Evolutionary conservation across 1,140 invertebrate species (phyloP).

Genomic region (Cotesia vestalis): DNA sequence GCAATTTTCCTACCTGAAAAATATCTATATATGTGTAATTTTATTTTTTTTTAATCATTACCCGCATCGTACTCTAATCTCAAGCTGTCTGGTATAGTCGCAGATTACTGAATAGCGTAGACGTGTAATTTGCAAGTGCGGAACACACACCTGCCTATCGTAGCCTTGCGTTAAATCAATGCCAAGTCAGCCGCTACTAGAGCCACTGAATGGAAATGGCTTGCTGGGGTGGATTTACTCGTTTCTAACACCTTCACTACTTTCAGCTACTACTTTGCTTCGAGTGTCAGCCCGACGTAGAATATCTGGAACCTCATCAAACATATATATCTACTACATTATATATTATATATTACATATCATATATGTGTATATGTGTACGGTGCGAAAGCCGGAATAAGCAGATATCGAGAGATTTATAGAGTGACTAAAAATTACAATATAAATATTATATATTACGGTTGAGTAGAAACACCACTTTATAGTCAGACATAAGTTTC

Average conservation of each 20-base stretch:
- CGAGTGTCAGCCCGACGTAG: not conserved
- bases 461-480: not conserved
- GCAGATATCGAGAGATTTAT: conserved; percentile 38
- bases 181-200: conserved; percentile 43
- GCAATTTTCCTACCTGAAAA: too few species aligned
- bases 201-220: conserved; percentile 46
- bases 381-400: conserved; percentile 27
- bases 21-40: too few species aligned
- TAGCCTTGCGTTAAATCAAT: conserved; percentile 42
- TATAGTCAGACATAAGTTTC: conserved; percentile 14
- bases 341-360: too few species aligned
- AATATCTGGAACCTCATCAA: too few species aligned
- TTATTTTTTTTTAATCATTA: not conserved
- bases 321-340: too few species aligned
- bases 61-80: conserved; percentile 1
- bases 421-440: not conserved
- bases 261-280: not conserved
- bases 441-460: not conserved
- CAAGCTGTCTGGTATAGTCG: conserved; percentile 39
- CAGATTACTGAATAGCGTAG: conserved; percentile 45
- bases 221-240: conserved; percentile 41
- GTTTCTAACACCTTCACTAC: conserved; percentile 37
- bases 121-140: conserved; percentile 48
- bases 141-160: conserved; percentile 48
- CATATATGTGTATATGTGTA: not conserved